Base-by-base conservation (phyloP, 2,888 invertebrate genomes). In the Scrobipalpa atriplicella region DNA sequence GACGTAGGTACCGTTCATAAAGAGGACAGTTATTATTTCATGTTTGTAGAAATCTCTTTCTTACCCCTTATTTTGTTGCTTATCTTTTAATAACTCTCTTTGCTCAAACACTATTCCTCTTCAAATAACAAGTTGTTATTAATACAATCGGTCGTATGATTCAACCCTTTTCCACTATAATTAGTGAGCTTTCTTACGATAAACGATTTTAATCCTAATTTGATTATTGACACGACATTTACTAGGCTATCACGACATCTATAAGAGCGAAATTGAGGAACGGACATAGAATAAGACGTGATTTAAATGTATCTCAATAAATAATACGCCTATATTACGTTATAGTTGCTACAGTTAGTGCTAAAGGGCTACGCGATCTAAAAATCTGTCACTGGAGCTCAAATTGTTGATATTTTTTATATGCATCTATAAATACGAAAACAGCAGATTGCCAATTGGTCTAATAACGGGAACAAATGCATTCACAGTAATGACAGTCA, bases 201-300 rank as follows among this genome's bases (percentile, higher is more conserved):
- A 76, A 77, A 78, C 75, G 73, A 77, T 79, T 80, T 78, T 79
- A 76, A 79, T 75, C 73, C 73, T 71, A 68, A 69, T 70, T 77
- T 73, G 79, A 82, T 77, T 72, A 84, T 82, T 89, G 89, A 90
- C 90, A 92, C 91, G 86, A 92, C 92, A 90, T 78, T 83, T 72
- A 90, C 90, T 92, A 92, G 80, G 80, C 92, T 92, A 92, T 86
- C 86, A 92, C 92, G 90, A 92, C 91, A 92, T 82, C 86, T 90
- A 92, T 88, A 90, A 92, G 91, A 89, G 85, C 78, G 91, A 92
- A 92, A 91, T 90, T 78, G 89, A 92, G 89, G 90, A 90, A 92
- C 87, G 91, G 92, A 92, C 87, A 90, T 87, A 90, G 90, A 88
- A 78, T 81, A 85, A 90, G 89, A 87, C 73, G 85, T 86, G 84